phyloP scores from a whole-genome alignment of 1,140 invertebrate species.

The Drosophila pseudoobscura region DNA sequence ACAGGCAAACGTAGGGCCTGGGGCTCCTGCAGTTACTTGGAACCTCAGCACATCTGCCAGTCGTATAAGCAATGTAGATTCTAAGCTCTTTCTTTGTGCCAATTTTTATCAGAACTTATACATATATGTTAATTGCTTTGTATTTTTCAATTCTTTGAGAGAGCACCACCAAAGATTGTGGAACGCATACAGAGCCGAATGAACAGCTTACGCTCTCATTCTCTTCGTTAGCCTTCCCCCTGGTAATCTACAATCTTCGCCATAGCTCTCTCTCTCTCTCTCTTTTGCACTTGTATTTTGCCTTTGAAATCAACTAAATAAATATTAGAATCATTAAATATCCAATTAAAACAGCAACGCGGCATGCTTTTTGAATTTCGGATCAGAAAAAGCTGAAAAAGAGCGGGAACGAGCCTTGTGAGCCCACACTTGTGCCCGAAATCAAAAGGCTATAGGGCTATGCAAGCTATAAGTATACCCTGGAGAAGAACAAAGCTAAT shows the following conservation, averaged over 20 bases:
- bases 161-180: background rate
- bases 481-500: too few species aligned
- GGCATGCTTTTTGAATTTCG: too few species aligned
- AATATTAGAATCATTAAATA: constrained; percentile 24
- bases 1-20: constrained; percentile 14
- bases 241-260: too few species aligned
- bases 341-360: background rate
- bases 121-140: constrained; percentile 1
- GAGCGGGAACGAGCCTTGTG: too few species aligned
- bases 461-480: too few species aligned
- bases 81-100: constrained; percentile 58
- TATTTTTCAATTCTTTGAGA: constrained; percentile 5
- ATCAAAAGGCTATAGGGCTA: too few species aligned
- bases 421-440: too few species aligned
- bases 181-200: too few species aligned
- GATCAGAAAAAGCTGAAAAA: too few species aligned
- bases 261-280: too few species aligned
- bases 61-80: constrained; percentile 51
- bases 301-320: constrained; percentile 37
- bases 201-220: too few species aligned
- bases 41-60: constrained; percentile 18
- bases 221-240: too few species aligned
- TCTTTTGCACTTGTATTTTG: constrained; percentile 15
- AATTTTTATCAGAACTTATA: constrained; percentile 29
- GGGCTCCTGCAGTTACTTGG: background rate